These are phyloP conservation scores for Sepiola atlantica DNA, from an alignment of 2,888 invertebrate genomes.

Conservation along the genomic window DNA sequence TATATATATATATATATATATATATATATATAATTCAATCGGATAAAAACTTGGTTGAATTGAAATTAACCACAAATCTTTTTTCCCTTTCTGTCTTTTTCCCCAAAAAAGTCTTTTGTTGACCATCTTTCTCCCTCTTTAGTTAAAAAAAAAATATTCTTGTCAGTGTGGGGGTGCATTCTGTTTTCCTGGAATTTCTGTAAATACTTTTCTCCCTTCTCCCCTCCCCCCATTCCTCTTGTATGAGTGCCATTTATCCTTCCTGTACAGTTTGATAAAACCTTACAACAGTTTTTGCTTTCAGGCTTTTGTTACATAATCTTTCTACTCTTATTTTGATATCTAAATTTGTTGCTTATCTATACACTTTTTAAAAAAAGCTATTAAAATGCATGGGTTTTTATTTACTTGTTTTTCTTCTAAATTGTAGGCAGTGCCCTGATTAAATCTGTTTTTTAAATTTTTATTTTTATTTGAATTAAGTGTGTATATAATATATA, in stretches of 20 bases:
- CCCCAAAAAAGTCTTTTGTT: neutral
- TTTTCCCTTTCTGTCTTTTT: neutral
- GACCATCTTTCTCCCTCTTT: neutral
- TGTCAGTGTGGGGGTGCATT: neutral
- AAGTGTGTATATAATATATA: too few relatives aligned
- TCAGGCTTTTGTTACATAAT: slow-evolving; percentile 1
- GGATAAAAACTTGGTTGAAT: neutral
- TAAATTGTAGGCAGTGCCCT: slow-evolving; percentile 19
- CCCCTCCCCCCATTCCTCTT: neutral
- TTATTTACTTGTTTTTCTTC: neutral
- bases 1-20: too few relatives aligned
- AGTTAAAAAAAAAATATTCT: neutral
- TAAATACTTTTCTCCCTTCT: slow-evolving; percentile 15
- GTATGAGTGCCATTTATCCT: slow-evolving; percentile 22
- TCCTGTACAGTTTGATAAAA: slow-evolving; percentile 8
- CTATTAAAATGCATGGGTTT: slow-evolving; percentile 32
- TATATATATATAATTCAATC: too few relatives aligned
- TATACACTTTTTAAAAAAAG: neutral
- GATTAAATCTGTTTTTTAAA: neutral
- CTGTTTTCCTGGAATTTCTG: slow-evolving; percentile 32
- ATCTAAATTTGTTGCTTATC: slow-evolving; percentile 7
- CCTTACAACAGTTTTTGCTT: slow-evolving; percentile 21
- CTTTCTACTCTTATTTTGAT: neutral
- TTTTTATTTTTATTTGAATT: too few relatives aligned
- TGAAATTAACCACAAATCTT: neutral